Evolutionary conservation across 2,888 invertebrate genomes (phyloP), one percentile per base, ranked within the genome.

Genomic region (Rhodophaea formosa): DNA sequence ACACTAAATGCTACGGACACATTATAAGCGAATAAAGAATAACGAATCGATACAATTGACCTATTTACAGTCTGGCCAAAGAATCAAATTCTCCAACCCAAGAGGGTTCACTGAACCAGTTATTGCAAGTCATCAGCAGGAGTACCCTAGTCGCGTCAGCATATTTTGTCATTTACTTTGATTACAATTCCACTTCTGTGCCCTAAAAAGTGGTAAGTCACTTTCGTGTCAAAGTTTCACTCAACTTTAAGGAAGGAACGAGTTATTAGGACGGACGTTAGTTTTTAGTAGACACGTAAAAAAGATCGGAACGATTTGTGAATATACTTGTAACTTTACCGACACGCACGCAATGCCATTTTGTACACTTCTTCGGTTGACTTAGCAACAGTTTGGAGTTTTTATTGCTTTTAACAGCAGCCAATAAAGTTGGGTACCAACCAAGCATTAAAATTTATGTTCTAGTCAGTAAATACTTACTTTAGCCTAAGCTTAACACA

Each of bases 101-200:
- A 46, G 10, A 45, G 16, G 17, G 63, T 62, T 62, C 63, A 62
- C 39, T 57, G 62, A 60, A 59, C 60, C 47, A 35, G 55, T 55
- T 59, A 32, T 17, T 51, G 60, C 56, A 58, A 60, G 59, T 59
- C 60, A 62, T 60, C 54, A 49, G 12, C 15, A 60, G 30, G 17
- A 29, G 14, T 43, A 42, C 23, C 10, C 14, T 16, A 62, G 56
- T 67, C 63, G 62, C 58, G 61, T 52, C 59, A 58, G 52, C 43
- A 60, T 49, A 61, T 61, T 65, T 62, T 62, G 60, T 66, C 60
- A 62, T 62, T 62, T 59, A 51, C 43, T 62, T 63, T 61, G 60
- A 65, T 60, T 58, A 57, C 51, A 51, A 49, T 32, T 16, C 44
- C 15, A 53, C 49, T 53, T 58, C 46, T 53, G 49, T 47, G 14